phyloP scores from a whole-genome alignment of 2,888 invertebrate genomes.

The Ormyrus thymus region DNA sequence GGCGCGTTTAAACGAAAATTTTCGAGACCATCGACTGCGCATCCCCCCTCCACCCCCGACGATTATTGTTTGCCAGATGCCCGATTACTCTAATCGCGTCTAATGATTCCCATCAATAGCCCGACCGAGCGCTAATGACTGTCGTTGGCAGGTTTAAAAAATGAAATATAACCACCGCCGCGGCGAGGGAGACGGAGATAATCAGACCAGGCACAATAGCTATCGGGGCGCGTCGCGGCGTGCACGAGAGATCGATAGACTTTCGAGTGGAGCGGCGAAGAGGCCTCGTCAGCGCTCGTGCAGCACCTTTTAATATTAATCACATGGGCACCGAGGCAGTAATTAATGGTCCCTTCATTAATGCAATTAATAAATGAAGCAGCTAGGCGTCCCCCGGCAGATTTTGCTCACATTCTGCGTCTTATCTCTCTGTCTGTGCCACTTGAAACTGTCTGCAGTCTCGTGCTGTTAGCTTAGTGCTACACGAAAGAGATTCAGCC shows the following conservation, averaged over 20 bases:
- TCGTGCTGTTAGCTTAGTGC: slow-evolving; percentile 34
- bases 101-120: slow-evolving; percentile 30
- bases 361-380: slow-evolving; percentile 53
- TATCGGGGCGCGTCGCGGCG: background rate
- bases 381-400: slow-evolving; percentile 2
- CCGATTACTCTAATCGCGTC: slow-evolving; percentile 14
- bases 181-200: background rate
- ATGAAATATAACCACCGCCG: background rate
- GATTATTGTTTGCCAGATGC: background rate
- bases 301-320: slow-evolving; percentile 46
- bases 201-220: too few species aligned
- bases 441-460: slow-evolving; percentile 43
- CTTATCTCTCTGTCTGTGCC: slow-evolving; percentile 37
- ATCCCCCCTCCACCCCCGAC: background rate
- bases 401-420: slow-evolving; percentile 4
- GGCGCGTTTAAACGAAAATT: slow-evolving; percentile 25
- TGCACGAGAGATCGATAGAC: background rate
- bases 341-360: slow-evolving; percentile 49
- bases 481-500: background rate
- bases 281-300: slow-evolving; percentile 35
- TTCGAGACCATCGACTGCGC: slow-evolving; percentile 34
- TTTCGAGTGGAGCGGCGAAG: background rate
- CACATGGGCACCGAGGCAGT: slow-evolving; percentile 22
- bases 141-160: too few species aligned
- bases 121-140: background rate